Evolutionary conservation across 2,113 vertebrate species (phyloP).

Genomic region (Hippocampus mohnikei): DNA sequence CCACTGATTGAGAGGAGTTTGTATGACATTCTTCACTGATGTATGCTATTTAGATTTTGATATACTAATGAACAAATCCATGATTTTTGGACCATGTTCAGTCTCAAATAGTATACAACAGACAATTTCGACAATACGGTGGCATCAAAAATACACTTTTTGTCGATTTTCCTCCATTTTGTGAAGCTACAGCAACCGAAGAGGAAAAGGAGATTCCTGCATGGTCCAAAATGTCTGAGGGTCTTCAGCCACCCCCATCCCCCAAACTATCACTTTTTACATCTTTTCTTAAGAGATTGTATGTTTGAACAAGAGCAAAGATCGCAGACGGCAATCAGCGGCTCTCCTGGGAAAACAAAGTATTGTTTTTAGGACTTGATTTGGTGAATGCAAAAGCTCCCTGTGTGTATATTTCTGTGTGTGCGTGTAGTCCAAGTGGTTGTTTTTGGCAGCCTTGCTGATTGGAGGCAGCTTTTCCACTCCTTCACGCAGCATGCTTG

Average conservation of each 20-base stretch:
- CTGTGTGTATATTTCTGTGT: not conserved
- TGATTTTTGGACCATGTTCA: no score
- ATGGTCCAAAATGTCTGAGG: not conserved
- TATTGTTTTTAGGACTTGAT: conserved; percentile 1
- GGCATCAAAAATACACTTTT: not conserved
- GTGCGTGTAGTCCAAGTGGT: not conserved
- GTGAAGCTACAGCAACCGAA: not conserved
- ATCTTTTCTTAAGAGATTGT: not conserved
- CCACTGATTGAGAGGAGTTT: no score
- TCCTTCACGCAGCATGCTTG: not conserved
- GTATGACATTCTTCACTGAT: no score
- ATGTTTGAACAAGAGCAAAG: conserved; percentile 6
- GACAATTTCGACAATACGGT: no score
- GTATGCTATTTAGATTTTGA: no score
- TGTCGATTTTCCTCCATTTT: not conserved
- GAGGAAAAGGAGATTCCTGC: not conserved
- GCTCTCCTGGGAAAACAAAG: conserved; percentile 2
- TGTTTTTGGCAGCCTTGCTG: conserved; percentile 2
- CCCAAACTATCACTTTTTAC: not conserved
- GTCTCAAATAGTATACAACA: no score
- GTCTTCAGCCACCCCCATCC: not conserved
- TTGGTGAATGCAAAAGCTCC: not conserved
- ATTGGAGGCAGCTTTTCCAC: conserved; percentile 3
- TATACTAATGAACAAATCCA: no score
- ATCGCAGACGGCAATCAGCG: conserved; percentile 2